Evolutionary conservation across 2,797 vertebrate genomes (phyloP).

Genomic region (Hirundo rustica): DNA sequence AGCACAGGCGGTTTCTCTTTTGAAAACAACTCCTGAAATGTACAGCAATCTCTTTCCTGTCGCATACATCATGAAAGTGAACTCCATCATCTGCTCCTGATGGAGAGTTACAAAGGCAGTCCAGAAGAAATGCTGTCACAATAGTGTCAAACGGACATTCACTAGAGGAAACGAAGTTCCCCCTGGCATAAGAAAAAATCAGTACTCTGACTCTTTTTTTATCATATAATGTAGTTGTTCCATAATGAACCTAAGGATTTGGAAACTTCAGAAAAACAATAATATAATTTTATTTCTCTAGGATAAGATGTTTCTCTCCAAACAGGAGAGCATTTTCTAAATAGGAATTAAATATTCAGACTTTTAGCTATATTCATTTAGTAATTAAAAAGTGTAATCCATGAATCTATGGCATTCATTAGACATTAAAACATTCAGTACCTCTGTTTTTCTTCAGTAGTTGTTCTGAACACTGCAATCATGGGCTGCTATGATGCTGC

Average conservation of each 20-base stretch:
- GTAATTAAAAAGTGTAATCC: neutral
- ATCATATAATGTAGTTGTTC: rapidly evolving
- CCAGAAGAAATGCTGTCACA: rapidly evolving
- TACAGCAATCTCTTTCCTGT: neutral
- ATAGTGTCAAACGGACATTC: neutral
- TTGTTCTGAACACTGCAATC: neutral
- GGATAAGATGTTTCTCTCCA: neutral
- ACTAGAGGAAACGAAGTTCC: neutral
- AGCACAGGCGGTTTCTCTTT: neutral
- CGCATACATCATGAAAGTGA: neutral
- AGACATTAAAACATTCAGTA: neutral
- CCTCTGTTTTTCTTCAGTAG: neutral
- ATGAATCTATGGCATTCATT: neutral
- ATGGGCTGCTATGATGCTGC: neutral
- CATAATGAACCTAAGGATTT: neutral
- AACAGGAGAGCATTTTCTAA: neutral
- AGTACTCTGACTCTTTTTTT: neutral
- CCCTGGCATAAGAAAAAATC: neutral
- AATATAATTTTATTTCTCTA: neutral
- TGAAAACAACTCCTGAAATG: neutral
- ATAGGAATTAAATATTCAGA: neutral
- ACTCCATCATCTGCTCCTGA: neutral
- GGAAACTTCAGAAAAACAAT: neutral
- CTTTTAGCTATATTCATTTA: neutral
- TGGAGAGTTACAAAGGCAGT: neutral